Percentiles rank a stretch among this genome's conserved stretches.
phyloP scores from a whole-genome alignment of 1,140 invertebrate genomes.

The Hylaeus anthracinus region DNA sequence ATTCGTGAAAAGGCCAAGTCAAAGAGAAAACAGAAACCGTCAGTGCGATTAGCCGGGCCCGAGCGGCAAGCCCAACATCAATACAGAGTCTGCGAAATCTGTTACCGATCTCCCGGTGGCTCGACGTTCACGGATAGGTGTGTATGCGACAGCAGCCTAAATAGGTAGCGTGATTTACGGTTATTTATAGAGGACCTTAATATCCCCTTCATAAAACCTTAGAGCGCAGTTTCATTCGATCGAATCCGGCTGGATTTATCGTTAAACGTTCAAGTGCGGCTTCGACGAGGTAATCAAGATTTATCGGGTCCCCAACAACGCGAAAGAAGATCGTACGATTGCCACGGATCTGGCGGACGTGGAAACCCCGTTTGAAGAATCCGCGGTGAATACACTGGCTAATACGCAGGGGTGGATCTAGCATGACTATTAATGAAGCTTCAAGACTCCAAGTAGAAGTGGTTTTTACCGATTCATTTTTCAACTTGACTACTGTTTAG shows the following conservation, averaged over 20 bases:
- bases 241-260: background rate
- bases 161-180: conserved; percentile 20
- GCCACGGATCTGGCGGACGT: background rate
- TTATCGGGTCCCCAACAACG: background rate
- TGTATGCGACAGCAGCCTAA: conserved; percentile 16
- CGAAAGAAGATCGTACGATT: background rate
- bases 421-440: too few species aligned
- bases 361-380: background rate
- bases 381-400: background rate
- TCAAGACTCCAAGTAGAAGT: too few species aligned
- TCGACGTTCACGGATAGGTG: background rate
- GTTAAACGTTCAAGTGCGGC: background rate
- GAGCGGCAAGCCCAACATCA: background rate
- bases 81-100: conserved; percentile 6
- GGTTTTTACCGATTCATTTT: too few species aligned
- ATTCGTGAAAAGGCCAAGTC: too few species aligned
- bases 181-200: conserved; percentile 33
- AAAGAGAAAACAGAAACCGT: too few species aligned
- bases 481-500: too few species aligned
- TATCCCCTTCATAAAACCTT: conserved; percentile 17
- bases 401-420: too few species aligned
- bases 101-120: conserved; percentile 4
- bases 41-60: too few species aligned
- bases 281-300: conserved; percentile 3
- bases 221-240: conserved; percentile 13